Conservation (phyloP, 2,113 vertebrate genomes). For the Peucedramus taeniatus region DNA sequence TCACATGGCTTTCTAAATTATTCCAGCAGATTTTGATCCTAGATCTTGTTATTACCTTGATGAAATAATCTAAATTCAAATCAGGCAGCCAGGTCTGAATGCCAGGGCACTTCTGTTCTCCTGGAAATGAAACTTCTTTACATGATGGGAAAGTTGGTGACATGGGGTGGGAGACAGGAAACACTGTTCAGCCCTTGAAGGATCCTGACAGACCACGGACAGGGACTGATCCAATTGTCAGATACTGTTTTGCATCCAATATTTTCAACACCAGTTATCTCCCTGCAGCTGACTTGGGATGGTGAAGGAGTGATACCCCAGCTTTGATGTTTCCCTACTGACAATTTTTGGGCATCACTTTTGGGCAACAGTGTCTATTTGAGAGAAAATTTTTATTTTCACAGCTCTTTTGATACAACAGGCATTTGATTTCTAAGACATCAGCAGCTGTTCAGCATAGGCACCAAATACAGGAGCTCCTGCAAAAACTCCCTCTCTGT, state of each 20-base stretch:
- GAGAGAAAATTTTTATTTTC: not conserved
- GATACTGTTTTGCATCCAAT: not conserved
- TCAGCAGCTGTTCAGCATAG: not conserved
- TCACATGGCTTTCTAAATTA: slow-evolving; percentile 41
- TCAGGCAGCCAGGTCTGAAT: not conserved
- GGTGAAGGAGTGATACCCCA: not conserved
- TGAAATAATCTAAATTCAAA: slow-evolving; percentile 41
- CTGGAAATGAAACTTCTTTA: not conserved
- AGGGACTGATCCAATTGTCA: not conserved
- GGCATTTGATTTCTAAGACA: not conserved
- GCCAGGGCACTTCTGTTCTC: not conserved
- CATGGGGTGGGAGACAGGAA: not conserved
- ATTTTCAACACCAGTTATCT: not conserved
- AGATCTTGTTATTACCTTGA: slow-evolving; percentile 22
- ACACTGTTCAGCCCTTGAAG: not conserved
- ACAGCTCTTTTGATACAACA: not conserved
- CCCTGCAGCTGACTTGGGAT: not conserved
- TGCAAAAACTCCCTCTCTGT: not conserved
- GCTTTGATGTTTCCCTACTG: not conserved
- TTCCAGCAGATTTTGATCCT: slow-evolving; percentile 24
- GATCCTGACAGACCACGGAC: not conserved
- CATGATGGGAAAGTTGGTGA: not conserved
- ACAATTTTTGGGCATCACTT: not conserved
- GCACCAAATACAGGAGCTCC: not conserved
- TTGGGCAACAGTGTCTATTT: not conserved